Evolutionary conservation across 2,888 invertebrate genomes (phyloP), one percentile per base, ranked within the genome.

Genomic region (Iselma pallidipennis): DNA sequence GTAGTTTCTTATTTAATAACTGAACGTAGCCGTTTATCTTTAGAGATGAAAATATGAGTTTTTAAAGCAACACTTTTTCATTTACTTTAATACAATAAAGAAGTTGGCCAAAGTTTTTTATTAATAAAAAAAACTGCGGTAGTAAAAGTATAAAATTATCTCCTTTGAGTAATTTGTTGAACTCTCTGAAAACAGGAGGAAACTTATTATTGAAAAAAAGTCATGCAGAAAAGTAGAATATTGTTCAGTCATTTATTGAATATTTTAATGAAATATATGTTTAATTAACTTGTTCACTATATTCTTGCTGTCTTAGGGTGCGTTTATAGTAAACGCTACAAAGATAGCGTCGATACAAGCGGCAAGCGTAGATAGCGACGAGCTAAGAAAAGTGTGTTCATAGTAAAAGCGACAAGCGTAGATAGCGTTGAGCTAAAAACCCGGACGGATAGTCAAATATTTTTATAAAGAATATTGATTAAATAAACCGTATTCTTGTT

Each of bases 231-330:
- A 3, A 3, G 5, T 25, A 25, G 4, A 5, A 3, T 19, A 1
- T 6, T 21, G 9, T 19, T 21, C 45, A 16, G 14, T 12, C 45
- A 5, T 12, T 45, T 23, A 45, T 45, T 45, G 45, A 45, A 45
- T 45, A 45, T 45, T n/a, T 45, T 45, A 21, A 45, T 12, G 45
- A 45, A 45, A 45, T 45, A 45, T 45, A n/a, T 45, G 21, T 23
- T 45, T 45, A 45, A 45, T 45, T 45, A 45, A 45, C 21, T 45
- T 45, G 45, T 45, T 45, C 45, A 23, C 45, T 9, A 45, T 45
- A 21, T 45, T 45, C 21, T 19, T 19, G n/a, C 2, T 19, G 45
- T 21, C 45, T 45, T 23, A n/a, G n/a, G n/a, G n/a, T n/a, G n/a
- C n/a, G n/a, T n/a, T n/a, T n/a, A n/a, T n/a, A n/a, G n/a, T n/a